Conservation (phyloP, 1,140 invertebrate species). For the Thaumatotibia leucotreta region DNA sequence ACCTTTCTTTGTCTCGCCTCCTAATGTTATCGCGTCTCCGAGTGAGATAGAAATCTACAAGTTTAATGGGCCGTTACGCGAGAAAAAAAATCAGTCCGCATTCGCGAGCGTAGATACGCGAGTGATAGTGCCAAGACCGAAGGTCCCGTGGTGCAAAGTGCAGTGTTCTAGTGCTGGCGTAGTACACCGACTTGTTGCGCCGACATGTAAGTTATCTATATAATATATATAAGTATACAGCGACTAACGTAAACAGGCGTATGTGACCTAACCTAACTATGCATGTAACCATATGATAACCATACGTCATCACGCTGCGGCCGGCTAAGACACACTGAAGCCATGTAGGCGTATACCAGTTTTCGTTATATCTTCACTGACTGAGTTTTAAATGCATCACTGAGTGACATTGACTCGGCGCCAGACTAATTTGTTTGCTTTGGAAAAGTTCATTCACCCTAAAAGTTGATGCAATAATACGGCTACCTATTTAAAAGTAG, state of each 20-base stretch:
- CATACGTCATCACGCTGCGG: background rate
- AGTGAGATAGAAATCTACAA: slow-evolving; percentile 73
- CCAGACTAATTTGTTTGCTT: background rate
- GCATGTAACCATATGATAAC: background rate
- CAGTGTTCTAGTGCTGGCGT: slow-evolving; percentile 25
- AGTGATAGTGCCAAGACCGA: slow-evolving; percentile 71
- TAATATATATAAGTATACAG: background rate
- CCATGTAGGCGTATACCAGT: background rate
- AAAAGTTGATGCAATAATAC: background rate
- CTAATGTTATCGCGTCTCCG: slow-evolving; percentile 47
- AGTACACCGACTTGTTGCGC: slow-evolving; percentile 40
- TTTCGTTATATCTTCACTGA: background rate
- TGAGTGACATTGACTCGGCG: background rate
- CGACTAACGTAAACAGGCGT: too few relatives aligned
- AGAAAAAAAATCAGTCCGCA: slow-evolving; percentile 74
- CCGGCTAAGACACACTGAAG: background rate
- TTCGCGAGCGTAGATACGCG: slow-evolving; percentile 74
- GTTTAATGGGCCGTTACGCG: slow-evolving; percentile 76
- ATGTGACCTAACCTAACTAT: background rate
- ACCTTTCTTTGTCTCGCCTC: slow-evolving; percentile 75
- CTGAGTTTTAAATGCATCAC: background rate
- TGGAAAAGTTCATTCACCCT: background rate
- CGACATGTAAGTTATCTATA: slow-evolving; percentile 8
- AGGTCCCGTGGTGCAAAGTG: slow-evolving; percentile 47
- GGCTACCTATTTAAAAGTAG: background rate